These are phyloP conservation scores for Drepana arcuata DNA, from an alignment of 1,140 invertebrate genomes.

Conservation along the genomic window DNA sequence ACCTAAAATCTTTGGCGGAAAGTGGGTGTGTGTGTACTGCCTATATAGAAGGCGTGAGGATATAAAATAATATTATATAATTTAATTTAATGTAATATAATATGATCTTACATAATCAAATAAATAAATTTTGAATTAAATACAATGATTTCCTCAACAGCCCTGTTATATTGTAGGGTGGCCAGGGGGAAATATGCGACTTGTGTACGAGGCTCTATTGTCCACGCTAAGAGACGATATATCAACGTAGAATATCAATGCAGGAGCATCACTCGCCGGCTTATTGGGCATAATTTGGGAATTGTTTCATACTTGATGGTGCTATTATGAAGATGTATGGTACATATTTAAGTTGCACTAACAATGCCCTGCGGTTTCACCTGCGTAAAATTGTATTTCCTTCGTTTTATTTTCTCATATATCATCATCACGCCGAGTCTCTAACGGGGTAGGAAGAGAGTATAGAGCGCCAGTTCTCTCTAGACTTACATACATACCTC, in stretches of 20 bases:
- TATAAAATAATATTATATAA: too few species aligned
- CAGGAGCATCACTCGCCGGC: slow-evolving; percentile 29
- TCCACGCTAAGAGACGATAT: slow-evolving; percentile 25
- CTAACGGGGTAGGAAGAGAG: too few species aligned
- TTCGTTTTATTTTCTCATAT: too few species aligned
- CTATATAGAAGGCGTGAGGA: too few species aligned
- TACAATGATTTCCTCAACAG: slow-evolving; percentile 10
- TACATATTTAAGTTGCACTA: slow-evolving; percentile 2
- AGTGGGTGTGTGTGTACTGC: too few species aligned
- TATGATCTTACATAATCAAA: neutral
- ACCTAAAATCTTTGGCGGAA: too few species aligned
- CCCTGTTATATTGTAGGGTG: slow-evolving; percentile 30
- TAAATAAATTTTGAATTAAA: neutral
- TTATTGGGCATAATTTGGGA: slow-evolving; percentile 42
- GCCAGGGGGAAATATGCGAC: slow-evolving; percentile 31
- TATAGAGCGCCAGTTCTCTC: too few species aligned
- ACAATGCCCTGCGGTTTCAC: too few species aligned
- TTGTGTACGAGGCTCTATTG: slow-evolving; percentile 33
- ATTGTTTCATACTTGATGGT: slow-evolving; percentile 34
- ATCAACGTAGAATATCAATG: slow-evolving; percentile 48
- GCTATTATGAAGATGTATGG: slow-evolving; percentile 37
- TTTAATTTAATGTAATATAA: too few species aligned
- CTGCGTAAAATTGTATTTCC: too few species aligned
- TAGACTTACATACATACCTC: too few species aligned
- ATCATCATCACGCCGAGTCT: too few species aligned